Conservation (phyloP, 1,140 invertebrate genomes). For the Olivierus martensii region DNA sequence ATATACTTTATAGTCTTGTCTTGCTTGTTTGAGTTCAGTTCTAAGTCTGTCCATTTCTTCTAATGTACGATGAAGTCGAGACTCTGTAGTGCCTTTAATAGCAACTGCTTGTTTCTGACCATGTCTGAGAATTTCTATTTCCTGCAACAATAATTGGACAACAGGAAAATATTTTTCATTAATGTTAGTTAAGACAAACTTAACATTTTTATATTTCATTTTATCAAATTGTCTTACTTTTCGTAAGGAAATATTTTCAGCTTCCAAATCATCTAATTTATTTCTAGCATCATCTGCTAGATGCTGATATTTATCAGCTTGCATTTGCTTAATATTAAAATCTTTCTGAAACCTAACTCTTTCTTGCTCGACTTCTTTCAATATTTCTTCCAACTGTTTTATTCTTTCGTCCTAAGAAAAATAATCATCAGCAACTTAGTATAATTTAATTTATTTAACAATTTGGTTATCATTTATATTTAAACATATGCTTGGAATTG, state of each 20-base stretch:
- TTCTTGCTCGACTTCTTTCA: constrained; percentile 14
- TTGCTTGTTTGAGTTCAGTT: constrained; percentile 26
- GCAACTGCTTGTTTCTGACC: constrained; percentile 28
- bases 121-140: constrained; percentile 29
- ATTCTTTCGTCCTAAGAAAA: constrained; percentile 15
- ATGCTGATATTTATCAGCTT: constrained; percentile 10
- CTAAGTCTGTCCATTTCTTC: constrained; percentile 34
- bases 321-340: constrained; percentile 8
- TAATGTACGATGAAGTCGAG: constrained; percentile 30
- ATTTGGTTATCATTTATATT: too few relatives aligned
- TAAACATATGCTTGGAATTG: too few relatives aligned
- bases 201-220: neutral
- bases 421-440: too few relatives aligned
- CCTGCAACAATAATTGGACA: constrained; percentile 15
- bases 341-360: constrained; percentile 7
- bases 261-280: constrained; percentile 12
- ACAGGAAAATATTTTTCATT: neutral
- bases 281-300: constrained; percentile 9
- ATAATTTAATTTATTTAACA: too few relatives aligned
- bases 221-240: neutral
- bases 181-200: neutral
- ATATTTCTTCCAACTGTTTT: constrained; percentile 4
- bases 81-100: constrained; percentile 29
- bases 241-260: constrained; percentile 11
- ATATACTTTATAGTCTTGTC: constrained; percentile 28